phyloP scores from a whole-genome alignment of 2,888 invertebrate species.

The Cloeon dipterum region DNA sequence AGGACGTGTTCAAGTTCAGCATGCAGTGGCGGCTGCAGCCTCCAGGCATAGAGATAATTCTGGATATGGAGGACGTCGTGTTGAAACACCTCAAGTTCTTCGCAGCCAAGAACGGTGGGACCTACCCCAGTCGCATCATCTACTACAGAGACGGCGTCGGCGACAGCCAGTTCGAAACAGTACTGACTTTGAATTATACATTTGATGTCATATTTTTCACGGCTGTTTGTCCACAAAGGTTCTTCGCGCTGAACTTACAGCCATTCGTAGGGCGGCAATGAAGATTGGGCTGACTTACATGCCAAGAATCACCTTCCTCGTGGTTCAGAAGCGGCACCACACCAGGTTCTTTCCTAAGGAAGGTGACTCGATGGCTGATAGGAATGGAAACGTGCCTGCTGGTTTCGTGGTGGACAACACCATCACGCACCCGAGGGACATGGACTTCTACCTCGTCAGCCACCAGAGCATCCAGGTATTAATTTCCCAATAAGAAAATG shows the following conservation, averaged over 20 bases:
- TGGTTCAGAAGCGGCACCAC: conserved; percentile 94
- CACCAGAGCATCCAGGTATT: conserved; percentile 26
- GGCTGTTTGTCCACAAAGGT: no score
- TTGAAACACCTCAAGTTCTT: conserved; percentile 34
- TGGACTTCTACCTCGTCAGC: conserved; percentile 71
- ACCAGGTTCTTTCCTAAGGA: conserved; percentile 33
- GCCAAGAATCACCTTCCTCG: conserved; percentile 69
- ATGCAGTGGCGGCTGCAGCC: conserved; percentile 56
- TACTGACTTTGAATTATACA: conserved; percentile 13
- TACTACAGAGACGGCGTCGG: conserved; percentile 66
- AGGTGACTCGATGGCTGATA: conserved; percentile 30
- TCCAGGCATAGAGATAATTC: conserved; percentile 49
- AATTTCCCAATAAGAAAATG: background rate
- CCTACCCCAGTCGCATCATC: conserved; percentile 36
- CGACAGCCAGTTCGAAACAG: conserved; percentile 56
- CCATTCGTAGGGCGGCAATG: conserved; percentile 47
- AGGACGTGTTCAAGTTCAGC: conserved; percentile 45
- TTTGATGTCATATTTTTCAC: background rate
- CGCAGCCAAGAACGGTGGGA: conserved; percentile 16
- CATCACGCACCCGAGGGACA: conserved; percentile 66
- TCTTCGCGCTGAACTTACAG: conserved; percentile 35
- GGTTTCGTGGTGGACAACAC: conserved; percentile 69
- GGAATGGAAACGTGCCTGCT: conserved; percentile 52
- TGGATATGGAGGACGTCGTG: conserved; percentile 43
- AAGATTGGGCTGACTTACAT: conserved; percentile 27